phyloP scores from a whole-genome alignment of 2,888 invertebrate genomes.

The Sminthurides aquaticus region DNA sequence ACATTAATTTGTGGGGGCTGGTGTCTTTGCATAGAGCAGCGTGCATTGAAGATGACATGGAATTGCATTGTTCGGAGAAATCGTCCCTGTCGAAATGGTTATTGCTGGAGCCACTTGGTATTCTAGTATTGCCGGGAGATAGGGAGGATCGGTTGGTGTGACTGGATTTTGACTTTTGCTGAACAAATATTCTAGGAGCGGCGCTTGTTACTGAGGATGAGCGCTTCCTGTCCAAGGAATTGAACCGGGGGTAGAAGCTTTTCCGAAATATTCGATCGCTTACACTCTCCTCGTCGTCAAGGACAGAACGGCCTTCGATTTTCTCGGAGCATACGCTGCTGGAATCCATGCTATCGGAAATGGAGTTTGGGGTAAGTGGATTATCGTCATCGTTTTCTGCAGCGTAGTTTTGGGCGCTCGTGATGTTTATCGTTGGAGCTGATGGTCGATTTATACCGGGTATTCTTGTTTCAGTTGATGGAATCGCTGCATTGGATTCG shows the following conservation, averaged over 20 bases:
- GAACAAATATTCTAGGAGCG: background rate
- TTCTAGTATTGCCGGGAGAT: background rate
- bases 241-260: slow-evolving; percentile 82
- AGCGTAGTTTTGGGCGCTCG: background rate
- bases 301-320: slow-evolving; percentile 50
- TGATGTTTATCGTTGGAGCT: background rate
- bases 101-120: background rate
- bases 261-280: slow-evolving; percentile 78
- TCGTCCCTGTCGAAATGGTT: background rate
- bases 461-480: background rate
- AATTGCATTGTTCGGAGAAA: background rate
- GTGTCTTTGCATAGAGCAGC: background rate
- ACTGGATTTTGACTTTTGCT: background rate
- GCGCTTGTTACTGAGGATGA: slow-evolving; percentile 5
- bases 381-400: slow-evolving; percentile 9
- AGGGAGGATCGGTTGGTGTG: slow-evolving; percentile 5
- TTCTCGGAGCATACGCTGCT: slow-evolving; percentile 62
- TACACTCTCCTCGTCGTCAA: slow-evolving; percentile 59
- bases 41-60: background rate
- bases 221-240: slow-evolving; percentile 66
- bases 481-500: background rate
- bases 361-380: slow-evolving; percentile 20
- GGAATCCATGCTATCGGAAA: slow-evolving; percentile 54
- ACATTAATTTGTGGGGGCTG: background rate
- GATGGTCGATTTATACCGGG: background rate